Base-by-base conservation (phyloP, 2,888 invertebrate species). In the Macaria notata region DNA sequence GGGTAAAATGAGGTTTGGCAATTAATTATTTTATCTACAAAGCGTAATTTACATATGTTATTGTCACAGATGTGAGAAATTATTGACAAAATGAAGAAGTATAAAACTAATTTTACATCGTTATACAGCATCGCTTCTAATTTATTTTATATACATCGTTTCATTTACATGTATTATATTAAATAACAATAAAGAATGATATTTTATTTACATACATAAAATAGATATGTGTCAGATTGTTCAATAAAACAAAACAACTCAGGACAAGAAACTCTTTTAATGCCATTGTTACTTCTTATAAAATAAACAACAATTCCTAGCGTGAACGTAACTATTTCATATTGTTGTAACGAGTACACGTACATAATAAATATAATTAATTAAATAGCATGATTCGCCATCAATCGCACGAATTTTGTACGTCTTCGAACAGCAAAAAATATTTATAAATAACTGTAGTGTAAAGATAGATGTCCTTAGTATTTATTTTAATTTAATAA, bases 51-150 rank as follows among this genome's bases (percentile, higher is more conserved):
- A 88, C 77, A 87, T 84, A 36, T 36, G 1, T 89, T 91, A 91
- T 91, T 91, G 90, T 91, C 90, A 89, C 84, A 89, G 85, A 86
- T 87, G 86, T 89, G 84, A 85, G 78, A 84, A 83, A 79, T 78
- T 80, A 79, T 75, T 65, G 70, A 80, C 71, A 69, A 79, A 81
- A 76, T 47, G 49, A 76, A 73, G 71, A 73, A 70, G 70, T 56
- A 59, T 63, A 68, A 58, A 71, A 69, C 63, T 66, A 66, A 67
- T 52, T 69, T 62, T 65, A 68, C 68, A 70, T 63, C 62, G 68
- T 66, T 63, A 64, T 61, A 67, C 69, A 69, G 64, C 62, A 67
- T 66, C 63, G 66, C 70, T 71, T 43, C 63, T 70, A 64, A 55
- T 66, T 64, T 63, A 66, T 48, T 62, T 72, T 81, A 83, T 83